Conservation (phyloP, 2,888 invertebrate genomes). For the Drosophila quasianomalipes region DNA sequence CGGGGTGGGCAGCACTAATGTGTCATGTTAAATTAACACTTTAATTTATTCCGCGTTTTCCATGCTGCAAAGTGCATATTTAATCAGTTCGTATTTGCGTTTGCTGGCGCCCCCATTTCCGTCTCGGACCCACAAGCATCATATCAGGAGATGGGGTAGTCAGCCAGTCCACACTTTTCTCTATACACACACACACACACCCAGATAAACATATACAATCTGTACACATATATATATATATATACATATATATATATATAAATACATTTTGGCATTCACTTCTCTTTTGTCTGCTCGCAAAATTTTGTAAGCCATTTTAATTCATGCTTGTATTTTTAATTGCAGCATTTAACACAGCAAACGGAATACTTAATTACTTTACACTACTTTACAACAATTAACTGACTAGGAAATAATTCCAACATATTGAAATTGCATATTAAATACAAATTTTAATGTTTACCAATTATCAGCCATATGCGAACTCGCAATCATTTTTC, state of each 20-base stretch:
- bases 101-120: conserved; percentile 45
- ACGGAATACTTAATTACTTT: conserved; percentile 67
- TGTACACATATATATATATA: background rate
- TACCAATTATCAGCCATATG: conserved; percentile 34
- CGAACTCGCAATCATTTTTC: conserved; percentile 17
- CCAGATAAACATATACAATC: background rate
- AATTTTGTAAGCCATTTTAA: conserved; percentile 76
- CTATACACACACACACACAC: conserved; percentile 9
- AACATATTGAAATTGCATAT: conserved; percentile 51
- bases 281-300: conserved; percentile 38
- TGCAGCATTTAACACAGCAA: conserved; percentile 76
- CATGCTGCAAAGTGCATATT: conserved; percentile 81
- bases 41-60: conserved; percentile 82
- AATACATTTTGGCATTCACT: conserved; percentile 20
- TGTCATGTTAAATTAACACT: conserved; percentile 83
- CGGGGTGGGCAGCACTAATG: conserved; percentile 73
- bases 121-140: conserved; percentile 3
- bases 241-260: background rate
- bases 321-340: conserved; percentile 80
- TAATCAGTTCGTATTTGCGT: conserved; percentile 80
- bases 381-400: conserved; percentile 65
- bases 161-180: conserved; percentile 30
- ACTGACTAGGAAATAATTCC: conserved; percentile 54
- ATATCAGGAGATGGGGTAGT: conserved; percentile 15
- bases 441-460: conserved; percentile 28